These are phyloP conservation scores for Rhabdophis nuchalis DNA, from an alignment of 2,797 vertebrate species.

Conservation along the genomic window DNA sequence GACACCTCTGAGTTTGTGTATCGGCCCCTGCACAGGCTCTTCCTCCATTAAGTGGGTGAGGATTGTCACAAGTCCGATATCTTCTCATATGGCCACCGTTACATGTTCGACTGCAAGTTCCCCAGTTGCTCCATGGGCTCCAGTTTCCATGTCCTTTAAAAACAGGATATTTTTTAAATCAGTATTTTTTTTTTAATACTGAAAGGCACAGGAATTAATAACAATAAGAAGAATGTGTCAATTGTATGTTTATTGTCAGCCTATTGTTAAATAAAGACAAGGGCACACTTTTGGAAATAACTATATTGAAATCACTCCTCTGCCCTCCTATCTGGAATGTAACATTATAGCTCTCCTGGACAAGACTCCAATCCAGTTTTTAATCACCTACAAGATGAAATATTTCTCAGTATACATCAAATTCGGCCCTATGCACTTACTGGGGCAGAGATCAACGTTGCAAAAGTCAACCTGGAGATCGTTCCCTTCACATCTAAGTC, in stretches of 20 bases:
- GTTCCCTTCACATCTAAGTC: constrained; percentile 86
- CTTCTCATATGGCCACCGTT: constrained; percentile 86
- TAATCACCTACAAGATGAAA: too few relatives aligned
- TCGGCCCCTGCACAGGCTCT: constrained; percentile 88
- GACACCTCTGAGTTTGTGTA: constrained; percentile 87
- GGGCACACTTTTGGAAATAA: neutral
- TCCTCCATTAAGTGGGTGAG: constrained; percentile 82
- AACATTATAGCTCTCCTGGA: neutral
- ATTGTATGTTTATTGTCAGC: neutral
- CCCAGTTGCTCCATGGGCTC: constrained; percentile 91
- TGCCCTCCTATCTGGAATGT: neutral
- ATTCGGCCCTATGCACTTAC: constrained; percentile 72
- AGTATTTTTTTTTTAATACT: neutral
- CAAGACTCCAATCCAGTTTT: neutral
- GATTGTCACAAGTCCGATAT: constrained; percentile 89
- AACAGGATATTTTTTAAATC: neutral
- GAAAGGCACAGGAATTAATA: neutral
- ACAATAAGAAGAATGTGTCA: neutral
- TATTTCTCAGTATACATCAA: accelerated
- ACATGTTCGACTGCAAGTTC: constrained; percentile 87
- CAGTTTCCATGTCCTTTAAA: constrained; percentile 87
- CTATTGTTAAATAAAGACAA: neutral
- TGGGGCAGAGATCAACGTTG: constrained; percentile 88
- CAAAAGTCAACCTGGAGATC: constrained; percentile 89
- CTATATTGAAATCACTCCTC: neutral